Evolutionary conservation across 2,888 invertebrate genomes (phyloP), one percentile per base, ranked within the genome.

Genomic region (Autographa gamma): DNA sequence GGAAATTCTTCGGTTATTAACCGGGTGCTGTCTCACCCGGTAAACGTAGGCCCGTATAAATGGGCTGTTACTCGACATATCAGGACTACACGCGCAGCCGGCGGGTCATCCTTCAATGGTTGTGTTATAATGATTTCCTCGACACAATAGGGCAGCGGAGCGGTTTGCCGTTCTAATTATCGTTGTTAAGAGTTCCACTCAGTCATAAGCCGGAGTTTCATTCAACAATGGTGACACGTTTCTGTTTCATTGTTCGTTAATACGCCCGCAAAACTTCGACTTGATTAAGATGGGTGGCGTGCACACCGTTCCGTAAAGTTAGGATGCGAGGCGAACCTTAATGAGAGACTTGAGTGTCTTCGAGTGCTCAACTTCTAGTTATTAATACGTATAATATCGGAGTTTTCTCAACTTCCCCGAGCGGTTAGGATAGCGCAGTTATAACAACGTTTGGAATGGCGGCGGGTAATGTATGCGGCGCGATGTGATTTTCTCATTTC

Each of bases 201-300:
- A 80, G 87, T 86, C 85, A 87, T 85, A 87, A 88, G 86, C 86
- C 78, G 75, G 85, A 77, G 86, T 83, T 85, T 75, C 86, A 87
- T 85, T 86, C 83, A 86, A 88, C 90, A 90, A 88, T 88, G 84
- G 86, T 85, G 86, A 91, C 90, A 90, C 88, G 87, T 89, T 89
- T 88, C 86, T 76, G 84, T 87, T 89, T 88, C 89, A 91, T 91
- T 91, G 90, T 91, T 88, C 90, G 89, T 84, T 90, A 89, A 89
- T 89, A 88, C 85, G 81, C 76, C 79, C 78, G 82, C 83, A 78
- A 81, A 88, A 90, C 86, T 90, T 90, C 85, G 83, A 84, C 89
- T 86, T 88, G 88, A 90, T 90, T 89, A 88, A 88, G 84, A 83
- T 76, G 85, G 82, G 73, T 70, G 74, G 7, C 73, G 69, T 79